Base-by-base conservation (phyloP, 2,888 invertebrate species). In the Hoplodrina blanda region DNA sequence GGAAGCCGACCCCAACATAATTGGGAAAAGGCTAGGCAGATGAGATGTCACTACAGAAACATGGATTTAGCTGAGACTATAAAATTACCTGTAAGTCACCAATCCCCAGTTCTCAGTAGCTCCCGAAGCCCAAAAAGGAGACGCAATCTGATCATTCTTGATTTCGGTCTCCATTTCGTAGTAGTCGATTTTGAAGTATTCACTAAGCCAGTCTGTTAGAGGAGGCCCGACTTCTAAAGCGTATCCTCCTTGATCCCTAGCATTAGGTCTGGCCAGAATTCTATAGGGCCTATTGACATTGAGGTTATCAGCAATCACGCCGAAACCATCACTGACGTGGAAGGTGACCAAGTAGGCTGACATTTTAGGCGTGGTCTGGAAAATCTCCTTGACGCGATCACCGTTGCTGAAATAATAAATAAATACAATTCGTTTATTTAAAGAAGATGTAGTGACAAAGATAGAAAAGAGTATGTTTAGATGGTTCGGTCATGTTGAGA, bases 301-400 rank as follows among this genome's bases (percentile, higher is more conserved):
- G 2, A 90, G 82, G 69, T 94, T 93, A 11, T 93, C 90, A 17
- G 95, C 95, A 19, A 96, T 93, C 0, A 92, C 91, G 2, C 75
- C 85, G 53, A 95, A 96, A 37, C 93, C 92, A 73, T 95, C 94
- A 63, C 95, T 95, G 17, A 96, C 93, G 64, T 96, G 96, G 87
- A 99, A 97, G 0, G 98, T 98, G 1, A 99, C 96, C 53, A 99
- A 92, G 87, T 99, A 99, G 0, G 98, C 98, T 4, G 98, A 97
- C 98, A 98, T 98, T 74, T 93, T 92, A 0, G 97, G 97, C 0
- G 97, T 97, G n/a, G 94, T 92, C 53, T 94, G 78, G 86, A 97
- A 97, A 2, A 91, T 87, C 82, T 96, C 96, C 69, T 84, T 91
- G 0, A 90, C 84, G 2, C 93, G 92, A 61, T 92, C 88, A 2